Evolutionary conservation across 2,888 invertebrate genomes (phyloP).

Genomic region (Melieria crassipennis): DNA sequence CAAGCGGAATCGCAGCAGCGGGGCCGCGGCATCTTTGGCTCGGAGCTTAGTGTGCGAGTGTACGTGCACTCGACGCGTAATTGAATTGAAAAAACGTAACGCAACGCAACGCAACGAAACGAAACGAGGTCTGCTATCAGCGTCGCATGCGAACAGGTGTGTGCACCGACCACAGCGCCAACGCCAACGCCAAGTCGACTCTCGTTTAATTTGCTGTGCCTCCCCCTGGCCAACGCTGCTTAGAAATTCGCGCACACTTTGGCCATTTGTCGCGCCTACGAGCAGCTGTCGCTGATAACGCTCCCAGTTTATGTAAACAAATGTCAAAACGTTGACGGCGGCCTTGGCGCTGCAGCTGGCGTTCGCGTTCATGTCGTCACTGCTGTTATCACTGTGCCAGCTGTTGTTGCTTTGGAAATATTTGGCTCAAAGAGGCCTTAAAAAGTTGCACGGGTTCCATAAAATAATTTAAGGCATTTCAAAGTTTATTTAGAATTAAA

Average conservation of each 20-base stretch:
- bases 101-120: neutral
- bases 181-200: neutral
- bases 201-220: no score
- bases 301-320: slow-evolving; percentile 4
- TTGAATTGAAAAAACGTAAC: neutral
- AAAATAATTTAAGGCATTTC: no score
- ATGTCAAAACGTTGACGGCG: neutral
- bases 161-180: neutral
- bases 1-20: no score
- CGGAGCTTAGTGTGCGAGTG: no score
- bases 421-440: neutral
- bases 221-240: no score
- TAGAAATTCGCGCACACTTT: no score
- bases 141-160: neutral
- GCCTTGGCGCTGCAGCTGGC: neutral
- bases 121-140: neutral
- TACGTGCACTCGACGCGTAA: no score
- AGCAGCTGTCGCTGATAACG: neutral
- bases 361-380: neutral
- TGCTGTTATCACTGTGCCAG: neutral
- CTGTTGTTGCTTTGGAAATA: neutral
- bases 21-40: no score
- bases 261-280: no score
- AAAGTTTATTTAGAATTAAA: no score
- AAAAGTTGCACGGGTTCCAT: no score